Evolutionary conservation across 2,888 invertebrate species (phyloP), one percentile per base, ranked within the genome.

Genomic region (Coenonympha glycerion): DNA sequence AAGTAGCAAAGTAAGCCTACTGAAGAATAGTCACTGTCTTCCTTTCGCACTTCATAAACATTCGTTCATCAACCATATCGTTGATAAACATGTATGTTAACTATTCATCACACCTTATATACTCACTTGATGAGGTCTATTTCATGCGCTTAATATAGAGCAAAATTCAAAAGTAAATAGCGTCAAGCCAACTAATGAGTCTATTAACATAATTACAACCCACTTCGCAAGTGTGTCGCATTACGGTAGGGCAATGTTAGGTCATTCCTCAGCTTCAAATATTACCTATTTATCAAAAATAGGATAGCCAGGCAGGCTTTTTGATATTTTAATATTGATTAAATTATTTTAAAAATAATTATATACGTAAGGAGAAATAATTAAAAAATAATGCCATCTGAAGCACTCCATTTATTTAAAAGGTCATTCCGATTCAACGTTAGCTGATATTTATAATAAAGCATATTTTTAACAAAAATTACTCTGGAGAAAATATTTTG

Each of bases 161-260:
- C 37, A 21, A n/a, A 18, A 18, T 36, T 19, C 36, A 36, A 36
- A 36, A 19, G 36, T 36, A 45, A 41, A 30, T 26, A 19, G 21
- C 26, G 40, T 33, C 11, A 40, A 28, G 33, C 40, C 39, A 28
- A 45, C 42, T 48, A 45, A 52, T 52, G 48, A 45, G 45, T 39
- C 47, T 48, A 52, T 53, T 48, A 52, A 40, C 21, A 45, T 52
- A 45, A 53, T 53, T 46, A 49, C 36, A 47, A 18, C 19, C 36
- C 36, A 36, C 36, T 36, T 36, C 21, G 19, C n/a, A 11, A 19
- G 36, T 36, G 36, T 41, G 41, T 26, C 41, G 41, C 19, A 30
- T 18, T 41, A 30, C 18, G 9, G 28, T n/a, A 9, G 28, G 19
- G 41, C 19, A 36, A 36, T 36, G 36, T 36, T 36, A 3, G 30